These are phyloP conservation scores for Bombylius discolor DNA, from an alignment of 2,888 invertebrate genomes.

Conservation along the genomic window DNA sequence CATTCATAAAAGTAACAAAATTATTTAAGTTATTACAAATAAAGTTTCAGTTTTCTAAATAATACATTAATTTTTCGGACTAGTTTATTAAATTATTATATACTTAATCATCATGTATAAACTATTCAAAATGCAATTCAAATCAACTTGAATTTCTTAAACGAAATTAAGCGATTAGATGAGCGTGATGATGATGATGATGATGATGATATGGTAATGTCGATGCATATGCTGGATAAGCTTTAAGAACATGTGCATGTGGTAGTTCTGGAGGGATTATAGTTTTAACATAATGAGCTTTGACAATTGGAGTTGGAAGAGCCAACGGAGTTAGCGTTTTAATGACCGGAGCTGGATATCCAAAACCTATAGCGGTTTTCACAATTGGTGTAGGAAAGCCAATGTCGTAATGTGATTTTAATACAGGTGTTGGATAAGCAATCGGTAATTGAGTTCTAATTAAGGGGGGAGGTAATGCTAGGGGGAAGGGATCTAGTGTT, in stretches of 20 bases:
- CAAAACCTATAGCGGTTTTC: conserved; percentile 1
- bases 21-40: too few species aligned
- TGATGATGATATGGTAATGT: conserved; percentile 1
- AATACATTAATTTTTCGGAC: too few species aligned
- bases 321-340: neutral
- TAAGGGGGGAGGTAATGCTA: neutral
- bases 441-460: neutral
- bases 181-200: neutral
- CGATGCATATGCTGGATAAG: neutral
- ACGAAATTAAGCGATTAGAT: conserved; percentile 2
- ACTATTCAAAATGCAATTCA: too few species aligned
- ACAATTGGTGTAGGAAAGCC: conserved; percentile 4
- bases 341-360: conserved; percentile 7
- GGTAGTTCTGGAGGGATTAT: neutral
- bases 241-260: conserved; percentile 3
- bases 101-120: too few species aligned
- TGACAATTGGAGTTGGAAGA: conserved; percentile 1
- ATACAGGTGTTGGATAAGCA: conserved; percentile 1
- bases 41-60: too few species aligned
- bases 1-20: too few species aligned
- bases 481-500: neutral
- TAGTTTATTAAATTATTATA: too few species aligned
- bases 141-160: neutral
- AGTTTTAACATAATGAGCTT: neutral
- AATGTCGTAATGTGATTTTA: conserved; percentile 5